These are phyloP conservation scores for Pseudococcus longispinus DNA, from an alignment of 2,888 invertebrate species.

Conservation along the genomic window DNA sequence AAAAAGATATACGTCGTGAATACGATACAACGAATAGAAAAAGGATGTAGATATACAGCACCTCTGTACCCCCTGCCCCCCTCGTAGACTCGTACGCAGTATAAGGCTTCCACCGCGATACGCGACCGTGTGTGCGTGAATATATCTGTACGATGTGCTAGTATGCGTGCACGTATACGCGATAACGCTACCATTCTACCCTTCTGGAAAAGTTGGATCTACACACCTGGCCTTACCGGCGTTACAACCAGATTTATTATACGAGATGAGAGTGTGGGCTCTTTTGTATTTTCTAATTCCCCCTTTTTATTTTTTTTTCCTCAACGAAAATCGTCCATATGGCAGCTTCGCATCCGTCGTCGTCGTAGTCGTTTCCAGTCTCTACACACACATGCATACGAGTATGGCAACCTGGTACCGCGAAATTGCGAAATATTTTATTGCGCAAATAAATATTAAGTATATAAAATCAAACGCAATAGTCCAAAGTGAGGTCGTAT, in stretches of 20 bases:
- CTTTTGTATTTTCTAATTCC: slow-evolving; percentile 53
- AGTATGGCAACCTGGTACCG: not conserved
- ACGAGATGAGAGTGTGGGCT: slow-evolving; percentile 55
- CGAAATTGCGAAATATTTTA: slow-evolving; percentile 48
- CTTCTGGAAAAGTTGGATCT: slow-evolving; percentile 53
- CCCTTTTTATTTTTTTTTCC: slow-evolving; percentile 43
- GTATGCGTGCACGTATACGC: not conserved
- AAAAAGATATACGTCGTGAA: not conserved
- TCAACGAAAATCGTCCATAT: slow-evolving; percentile 48
- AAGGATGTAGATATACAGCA: not conserved
- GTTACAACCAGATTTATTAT: slow-evolving; percentile 55
- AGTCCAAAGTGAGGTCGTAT: too few species aligned
- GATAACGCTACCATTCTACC: slow-evolving; percentile 32
- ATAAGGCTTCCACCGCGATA: not conserved
- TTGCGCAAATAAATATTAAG: slow-evolving; percentile 51
- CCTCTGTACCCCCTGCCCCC: not conserved
- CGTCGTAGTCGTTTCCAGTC: not conserved
- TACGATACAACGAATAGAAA: not conserved
- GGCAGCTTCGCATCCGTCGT: slow-evolving; percentile 21
- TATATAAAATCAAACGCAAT: not conserved
- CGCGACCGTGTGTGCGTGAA: not conserved
- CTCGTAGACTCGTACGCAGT: not conserved
- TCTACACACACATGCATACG: not conserved
- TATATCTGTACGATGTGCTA: not conserved
- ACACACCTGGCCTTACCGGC: slow-evolving; percentile 56